A percentile compares a stretch with the other conserved stretches of the same genome.
These are phyloP conservation scores for Tragulus kanchil DNA, from an alignment of 2,113 vertebrate genomes.

Conservation along the genomic window DNA sequence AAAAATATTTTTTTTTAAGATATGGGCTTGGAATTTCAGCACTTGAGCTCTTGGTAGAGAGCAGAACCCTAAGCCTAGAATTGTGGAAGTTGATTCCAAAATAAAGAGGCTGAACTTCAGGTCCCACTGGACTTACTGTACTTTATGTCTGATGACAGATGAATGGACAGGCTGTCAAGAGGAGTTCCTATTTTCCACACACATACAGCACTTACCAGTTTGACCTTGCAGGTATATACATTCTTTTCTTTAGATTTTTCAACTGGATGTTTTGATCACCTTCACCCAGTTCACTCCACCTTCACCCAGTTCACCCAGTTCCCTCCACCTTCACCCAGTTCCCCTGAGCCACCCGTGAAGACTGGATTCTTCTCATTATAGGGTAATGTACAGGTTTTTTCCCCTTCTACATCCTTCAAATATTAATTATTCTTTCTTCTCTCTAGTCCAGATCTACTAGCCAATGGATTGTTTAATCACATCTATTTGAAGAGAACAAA, in stretches of 20 bases:
- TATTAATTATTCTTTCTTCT: no score
- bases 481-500: no score
- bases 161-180: not conserved
- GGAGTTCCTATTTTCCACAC: not conserved
- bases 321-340: no score
- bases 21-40: not conserved
- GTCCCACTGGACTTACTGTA: not conserved
- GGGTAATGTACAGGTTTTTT: no score
- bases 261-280: not conserved
- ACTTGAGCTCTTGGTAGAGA: not conserved
- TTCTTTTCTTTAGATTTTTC: not conserved
- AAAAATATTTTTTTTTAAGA: accelerated
- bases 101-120: not conserved
- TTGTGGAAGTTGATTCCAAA: not conserved
- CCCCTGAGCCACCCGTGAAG: no score
- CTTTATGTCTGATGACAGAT: not conserved
- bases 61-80: not conserved
- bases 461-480: no score
- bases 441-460: no score
- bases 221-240: not conserved
- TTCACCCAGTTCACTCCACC: not conserved
- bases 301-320: no score
- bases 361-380: no score
- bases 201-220: not conserved
- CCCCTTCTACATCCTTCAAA: no score